phyloP scores from a whole-genome alignment of 2,888 invertebrate genomes.

The Lasioglossum malachurum region DNA sequence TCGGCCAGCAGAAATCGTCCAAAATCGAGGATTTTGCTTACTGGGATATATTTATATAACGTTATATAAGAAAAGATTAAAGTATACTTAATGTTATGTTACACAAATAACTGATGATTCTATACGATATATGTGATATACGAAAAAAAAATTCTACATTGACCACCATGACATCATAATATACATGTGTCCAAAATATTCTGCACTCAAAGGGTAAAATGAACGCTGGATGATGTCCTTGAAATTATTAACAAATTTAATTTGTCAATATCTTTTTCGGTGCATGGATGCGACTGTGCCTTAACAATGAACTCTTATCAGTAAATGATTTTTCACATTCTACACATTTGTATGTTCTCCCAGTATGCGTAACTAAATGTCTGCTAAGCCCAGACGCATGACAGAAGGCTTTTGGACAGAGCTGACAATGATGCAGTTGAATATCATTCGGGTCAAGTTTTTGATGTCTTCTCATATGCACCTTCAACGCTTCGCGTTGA shows the following conservation, averaged over 20 bases:
- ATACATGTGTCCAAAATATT: not conserved
- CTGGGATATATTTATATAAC: not conserved
- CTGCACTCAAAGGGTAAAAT: conserved; percentile 13
- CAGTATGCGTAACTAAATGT: conserved; percentile 89
- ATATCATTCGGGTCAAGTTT: conserved; percentile 87
- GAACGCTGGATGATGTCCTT: conserved; percentile 13
- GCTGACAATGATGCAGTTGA: conserved; percentile 88
- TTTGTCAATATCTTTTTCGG: conserved; percentile 76
- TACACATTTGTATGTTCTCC: conserved; percentile 88
- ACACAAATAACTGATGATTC: not conserved
- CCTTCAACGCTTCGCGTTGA: conserved; percentile 89
- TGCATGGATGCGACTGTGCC: conserved; percentile 86
- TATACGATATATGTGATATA: not conserved
- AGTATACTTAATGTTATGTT: not conserved
- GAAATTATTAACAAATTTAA: conserved; percentile 31
- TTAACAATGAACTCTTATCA: conserved; percentile 90
- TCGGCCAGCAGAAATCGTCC: too few species aligned
- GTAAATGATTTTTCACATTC: conserved; percentile 89
- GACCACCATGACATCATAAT: not conserved
- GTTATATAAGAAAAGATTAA: conserved; percentile 2
- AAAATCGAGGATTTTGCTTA: too few species aligned
- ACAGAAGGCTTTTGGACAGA: conserved; percentile 88
- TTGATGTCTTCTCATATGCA: conserved; percentile 88
- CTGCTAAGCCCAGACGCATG: conserved; percentile 89
- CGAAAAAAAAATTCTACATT: not conserved